Base-by-base conservation (phyloP, 2,888 invertebrate genomes). In the Cinara cedri region DNA sequence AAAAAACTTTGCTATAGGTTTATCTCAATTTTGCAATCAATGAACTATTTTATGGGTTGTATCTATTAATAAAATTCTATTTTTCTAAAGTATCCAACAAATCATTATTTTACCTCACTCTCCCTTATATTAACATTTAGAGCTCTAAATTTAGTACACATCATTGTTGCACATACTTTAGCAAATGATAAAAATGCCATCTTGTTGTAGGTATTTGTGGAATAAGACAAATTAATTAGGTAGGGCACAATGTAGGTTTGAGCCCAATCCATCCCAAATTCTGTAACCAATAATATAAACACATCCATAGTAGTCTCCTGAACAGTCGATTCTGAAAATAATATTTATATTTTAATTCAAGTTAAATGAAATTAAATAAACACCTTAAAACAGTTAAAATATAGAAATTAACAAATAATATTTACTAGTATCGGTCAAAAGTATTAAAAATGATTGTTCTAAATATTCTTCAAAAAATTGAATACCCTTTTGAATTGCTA, bases 261-360 rank as follows among this genome's bases (percentile, higher is more conserved):
- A 57, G 60, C 51, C 70, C 78, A 78, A 42, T 78, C 21, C 51
- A 78, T 70, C 24, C 57, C 78, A 60, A 78, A 78, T 78, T 70
- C 42, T 49, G 6, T 51, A 21, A 78, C 60, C 51, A 78, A 60
- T 55, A n/a, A 34, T 78, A 51, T 70, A 51, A 78, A 68, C 10
- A 78, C 55, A 34, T 78, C 60, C 16, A 62, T 70, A 1, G 68
- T 34, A 4, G 78, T 78, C 49, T 68, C 19, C 21, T 78, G 78
- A 70, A 78, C 70, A 70, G 14, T 34, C 60, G 34, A 19, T 70
- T 60, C 68, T 68, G 16, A 6, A 68, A 68, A 57, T 10, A 66
- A 72, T 44, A 44, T 44, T 6, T 3, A 57, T 24, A 13, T n/a
- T 49, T 57, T 26, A 26, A 26, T 3, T 72, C 3, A 60, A 60